Base-by-base conservation (phyloP, 2,888 invertebrate species). In the Volucella zonaria region DNA sequence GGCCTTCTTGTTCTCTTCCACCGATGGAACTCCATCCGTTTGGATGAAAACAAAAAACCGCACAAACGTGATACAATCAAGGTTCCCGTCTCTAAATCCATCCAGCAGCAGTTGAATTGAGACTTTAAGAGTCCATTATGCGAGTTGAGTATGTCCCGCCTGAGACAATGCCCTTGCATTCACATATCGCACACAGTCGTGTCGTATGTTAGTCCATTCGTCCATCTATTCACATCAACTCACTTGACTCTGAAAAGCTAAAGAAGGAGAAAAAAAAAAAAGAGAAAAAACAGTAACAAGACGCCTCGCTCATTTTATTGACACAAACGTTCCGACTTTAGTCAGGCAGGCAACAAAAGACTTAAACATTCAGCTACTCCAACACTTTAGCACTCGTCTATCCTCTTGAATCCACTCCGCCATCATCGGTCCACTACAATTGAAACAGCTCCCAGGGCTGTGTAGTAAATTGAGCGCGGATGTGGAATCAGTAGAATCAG, bases 221-320 rank as follows among this genome's bases (percentile, higher is more conserved):
- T 47, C 67, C 61, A 31, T n/a, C 67, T 15, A 45, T 59, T 61
- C 45, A 47, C 62, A 59, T 54, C 77, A 62, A 70, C 47, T 68
- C 67, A 76, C 68, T 76, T 70, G 56, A 11, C 54, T 23, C 6
- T 31, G 31, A 31, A 6, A 31, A 31, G 31, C 31, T 31, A 6
- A 31, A 31, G 31, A 31, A 4, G 4, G 31, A 62, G 2, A 58
- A 59, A 49, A 49, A 77, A 14, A 1, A 23, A 23, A 23, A 4
- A 8, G 15, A 62, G 18, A 59, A 59, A 49, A 49, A 77, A 14
- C 42, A 54, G 62, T 71, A 78, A 78, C 70, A 70, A 71, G 71
- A 78, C 64, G 49, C 70, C 70, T 64, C 40, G 74, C 56, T 74
- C 56, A 56, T 62, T 78, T 71, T 78, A 70, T 78, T 78, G 77